Conservation (phyloP, 2,888 invertebrate genomes). For the Tenthredo scrophulariae region DNA sequence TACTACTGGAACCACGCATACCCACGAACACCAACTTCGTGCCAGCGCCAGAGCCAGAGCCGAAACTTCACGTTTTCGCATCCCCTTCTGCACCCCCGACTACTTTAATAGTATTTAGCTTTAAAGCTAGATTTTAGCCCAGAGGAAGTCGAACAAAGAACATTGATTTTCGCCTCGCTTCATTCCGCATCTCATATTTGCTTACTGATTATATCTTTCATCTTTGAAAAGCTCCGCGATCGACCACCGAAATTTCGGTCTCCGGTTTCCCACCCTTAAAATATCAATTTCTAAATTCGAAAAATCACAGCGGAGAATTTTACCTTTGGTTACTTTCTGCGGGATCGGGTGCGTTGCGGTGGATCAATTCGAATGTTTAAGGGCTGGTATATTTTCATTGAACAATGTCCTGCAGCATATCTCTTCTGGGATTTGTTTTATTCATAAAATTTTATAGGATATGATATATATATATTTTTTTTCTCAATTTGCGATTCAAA, state of each 20-base stretch:
- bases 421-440: too few species aligned
- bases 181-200: neutral
- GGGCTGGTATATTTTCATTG: too few species aligned
- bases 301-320: neutral
- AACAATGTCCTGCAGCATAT: too few species aligned
- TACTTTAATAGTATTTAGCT: constrained; percentile 2
- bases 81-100: neutral
- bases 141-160: neutral
- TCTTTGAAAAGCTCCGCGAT: neutral
- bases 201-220: neutral
- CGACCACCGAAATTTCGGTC: neutral
- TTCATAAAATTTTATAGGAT: too few species aligned
- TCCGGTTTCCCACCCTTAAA: neutral
- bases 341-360: too few species aligned
- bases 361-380: too few species aligned
- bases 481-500: too few species aligned
- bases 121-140: neutral
- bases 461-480: too few species aligned
- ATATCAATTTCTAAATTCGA: neutral
- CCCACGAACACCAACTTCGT: neutral
- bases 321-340: too few species aligned
- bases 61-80: constrained; percentile 4
- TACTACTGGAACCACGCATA: neutral
- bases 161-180: neutral
- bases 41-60: neutral